Conservation (phyloP, 2,797 vertebrate species). For the Pteronotus mesoamericanus region DNA sequence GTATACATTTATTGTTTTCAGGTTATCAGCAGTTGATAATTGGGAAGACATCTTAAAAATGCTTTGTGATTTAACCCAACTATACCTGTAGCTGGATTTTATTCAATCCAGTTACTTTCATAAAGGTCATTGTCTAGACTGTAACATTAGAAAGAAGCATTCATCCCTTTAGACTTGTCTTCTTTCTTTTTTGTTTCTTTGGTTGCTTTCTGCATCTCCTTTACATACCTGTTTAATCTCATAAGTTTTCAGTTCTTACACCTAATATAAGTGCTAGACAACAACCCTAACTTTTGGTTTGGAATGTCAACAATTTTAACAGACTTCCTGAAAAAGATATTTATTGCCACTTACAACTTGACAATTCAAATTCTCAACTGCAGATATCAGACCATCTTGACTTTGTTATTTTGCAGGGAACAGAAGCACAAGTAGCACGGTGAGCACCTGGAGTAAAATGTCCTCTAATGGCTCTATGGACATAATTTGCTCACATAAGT, state of each 20-base stretch:
- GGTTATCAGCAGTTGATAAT: neutral
- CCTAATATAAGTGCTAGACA: neutral
- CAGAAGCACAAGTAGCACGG: neutral
- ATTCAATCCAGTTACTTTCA: neutral
- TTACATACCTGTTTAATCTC: neutral
- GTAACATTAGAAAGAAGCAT: neutral
- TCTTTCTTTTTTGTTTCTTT: neutral
- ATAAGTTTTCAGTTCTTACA: neutral
- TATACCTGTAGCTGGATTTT: neutral
- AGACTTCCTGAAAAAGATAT: neutral
- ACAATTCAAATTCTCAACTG: neutral
- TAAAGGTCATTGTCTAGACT: neutral
- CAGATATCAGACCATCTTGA: slow-evolving; percentile 42
- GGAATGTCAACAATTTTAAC: neutral
- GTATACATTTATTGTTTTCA: neutral
- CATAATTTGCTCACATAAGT: neutral
- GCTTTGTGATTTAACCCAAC: neutral
- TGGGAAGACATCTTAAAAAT: neutral
- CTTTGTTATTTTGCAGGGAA: slow-evolving; percentile 6
- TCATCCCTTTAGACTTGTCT: neutral
- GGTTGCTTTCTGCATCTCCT: neutral
- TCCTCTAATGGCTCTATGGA: neutral
- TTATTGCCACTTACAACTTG: neutral
- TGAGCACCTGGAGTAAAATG: neutral
- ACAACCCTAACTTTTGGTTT: neutral